Base-by-base conservation (phyloP, 2,797 vertebrate species). In the Pachyuromys duprasi region DNA sequence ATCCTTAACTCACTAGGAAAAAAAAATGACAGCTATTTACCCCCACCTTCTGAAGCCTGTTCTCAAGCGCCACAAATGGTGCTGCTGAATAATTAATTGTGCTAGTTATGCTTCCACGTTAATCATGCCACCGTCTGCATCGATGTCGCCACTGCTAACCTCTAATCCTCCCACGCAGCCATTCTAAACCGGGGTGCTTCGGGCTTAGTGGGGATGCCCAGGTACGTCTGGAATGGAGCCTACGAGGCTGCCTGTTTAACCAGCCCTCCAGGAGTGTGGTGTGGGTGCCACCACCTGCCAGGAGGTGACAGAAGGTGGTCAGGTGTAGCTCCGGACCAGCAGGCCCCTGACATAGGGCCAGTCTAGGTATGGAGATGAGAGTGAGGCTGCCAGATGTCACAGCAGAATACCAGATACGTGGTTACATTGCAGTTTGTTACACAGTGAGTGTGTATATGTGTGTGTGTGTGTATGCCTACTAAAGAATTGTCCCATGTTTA, bases 131-230 rank as follows among this genome's bases (percentile, higher is more conserved):
- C 2, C 36, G 5, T 33, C 63, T 42, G 28, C 1, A 0, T 76
- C 13, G 1, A 42, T 33, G 0, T n/a, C 18, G 1, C 31, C 18
- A 1, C 28, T 49, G 8, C 57, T 45, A 3, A 42, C 17, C 14
- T 79, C 42, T 14, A 14, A 67, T 53, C 62, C 57, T 45, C 18
- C n/a, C 53, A 78, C 90, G 93, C 18, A 42, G 53, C 17, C 28
- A 28, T 80, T 74, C 65, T 80, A 79, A 42, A 81, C 28, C 33
- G 6, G 33, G 24, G 57, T 69, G n/a, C 45, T 69, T 79, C 17
- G 65, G 14, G 53, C 39, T 49, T 45, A 60, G 60, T 33, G 13
- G 13, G 33, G 3, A 18, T 33, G 49, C 20, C 9, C 13, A 22
- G 8, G 24, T 8, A 60, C 55, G 67, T 70, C 60, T 72, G 22